Percentiles rank a stretch among this genome's conserved stretches.
Conservation (phyloP, 2,888 invertebrate genomes). For the Lasioglossum zephyrum region DNA sequence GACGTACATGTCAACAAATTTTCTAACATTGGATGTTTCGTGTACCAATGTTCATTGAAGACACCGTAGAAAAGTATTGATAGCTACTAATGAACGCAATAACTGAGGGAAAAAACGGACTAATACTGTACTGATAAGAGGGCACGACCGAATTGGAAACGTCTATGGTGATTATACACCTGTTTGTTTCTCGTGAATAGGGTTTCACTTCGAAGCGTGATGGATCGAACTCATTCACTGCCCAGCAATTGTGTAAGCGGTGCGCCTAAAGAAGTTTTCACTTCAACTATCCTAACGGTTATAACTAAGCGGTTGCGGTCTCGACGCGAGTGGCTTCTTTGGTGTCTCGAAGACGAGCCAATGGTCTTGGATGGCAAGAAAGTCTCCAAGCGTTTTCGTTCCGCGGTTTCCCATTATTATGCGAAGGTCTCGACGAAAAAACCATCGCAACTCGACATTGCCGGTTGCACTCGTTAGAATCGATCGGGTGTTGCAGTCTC, state of each 20-base stretch:
- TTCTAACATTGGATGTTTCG: too few relatives aligned
- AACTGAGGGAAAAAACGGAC: not conserved
- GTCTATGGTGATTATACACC: too few relatives aligned
- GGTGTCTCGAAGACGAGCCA: too few relatives aligned
- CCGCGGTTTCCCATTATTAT: slow-evolving; percentile 43
- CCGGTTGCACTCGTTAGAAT: slow-evolving; percentile 53
- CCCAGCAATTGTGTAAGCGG: too few relatives aligned
- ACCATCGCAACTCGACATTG: slow-evolving; percentile 25
- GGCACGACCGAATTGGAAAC: too few relatives aligned
- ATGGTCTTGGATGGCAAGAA: not conserved
- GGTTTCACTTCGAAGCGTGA: too few relatives aligned
- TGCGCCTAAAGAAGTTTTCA: too few relatives aligned
- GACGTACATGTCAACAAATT: too few relatives aligned
- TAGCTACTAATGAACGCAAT: not conserved
- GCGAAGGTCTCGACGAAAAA: slow-evolving; percentile 42
- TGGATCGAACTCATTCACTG: too few relatives aligned
- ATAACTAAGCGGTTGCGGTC: not conserved
- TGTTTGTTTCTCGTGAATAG: too few relatives aligned
- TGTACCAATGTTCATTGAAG: not conserved
- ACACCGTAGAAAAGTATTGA: not conserved
- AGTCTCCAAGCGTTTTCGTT: slow-evolving; percentile 12
- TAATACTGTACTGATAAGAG: too few relatives aligned
- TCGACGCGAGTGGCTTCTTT: not conserved
- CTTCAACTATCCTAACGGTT: not conserved
- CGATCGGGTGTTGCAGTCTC: slow-evolving; percentile 28